These are phyloP conservation scores for Condylura cristata DNA, from an alignment of 2,113 vertebrate genomes.

Conservation along the genomic window DNA sequence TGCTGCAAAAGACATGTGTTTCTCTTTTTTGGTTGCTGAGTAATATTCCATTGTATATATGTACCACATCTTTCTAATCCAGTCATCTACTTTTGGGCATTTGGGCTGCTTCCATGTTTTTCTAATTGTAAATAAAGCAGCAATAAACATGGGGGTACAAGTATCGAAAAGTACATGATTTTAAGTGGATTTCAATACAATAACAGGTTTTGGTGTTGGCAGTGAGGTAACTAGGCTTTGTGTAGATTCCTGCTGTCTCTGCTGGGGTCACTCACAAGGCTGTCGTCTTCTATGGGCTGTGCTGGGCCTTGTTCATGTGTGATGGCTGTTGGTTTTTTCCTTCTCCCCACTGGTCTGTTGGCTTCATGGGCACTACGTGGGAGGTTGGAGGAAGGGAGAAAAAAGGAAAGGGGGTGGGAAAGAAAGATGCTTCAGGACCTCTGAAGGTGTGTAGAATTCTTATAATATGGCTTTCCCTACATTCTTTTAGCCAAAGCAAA, in stretches of 20 bases:
- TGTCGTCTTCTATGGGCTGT: not conserved
- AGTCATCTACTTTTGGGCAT: too few relatives aligned
- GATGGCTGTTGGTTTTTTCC: not conserved
- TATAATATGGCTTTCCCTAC: not conserved
- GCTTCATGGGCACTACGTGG: not conserved
- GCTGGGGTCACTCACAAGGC: not conserved
- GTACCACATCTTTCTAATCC: too few relatives aligned
- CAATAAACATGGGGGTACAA: too few relatives aligned
- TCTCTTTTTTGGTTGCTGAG: too few relatives aligned
- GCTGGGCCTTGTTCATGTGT: not conserved
- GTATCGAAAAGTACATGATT: too few relatives aligned
- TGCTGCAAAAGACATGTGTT: too few relatives aligned
- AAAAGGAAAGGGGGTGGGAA: not conserved
- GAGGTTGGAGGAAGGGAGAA: too few relatives aligned
- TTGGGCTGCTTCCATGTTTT: too few relatives aligned
- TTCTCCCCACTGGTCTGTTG: not conserved
- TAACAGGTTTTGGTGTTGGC: not conserved
- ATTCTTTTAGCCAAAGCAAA: not conserved
- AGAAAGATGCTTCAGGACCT: not conserved
- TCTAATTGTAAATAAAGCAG: too few relatives aligned
- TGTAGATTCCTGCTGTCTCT: not conserved
- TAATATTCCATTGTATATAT: too few relatives aligned
- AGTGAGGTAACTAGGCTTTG: not conserved
- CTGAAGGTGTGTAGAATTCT: not conserved
- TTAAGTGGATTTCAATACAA: too few relatives aligned